Percentiles rank a stretch among this genome's conserved stretches.
phyloP scores from a whole-genome alignment of 2,888 invertebrate species.

The Aphodius sticticus region DNA sequence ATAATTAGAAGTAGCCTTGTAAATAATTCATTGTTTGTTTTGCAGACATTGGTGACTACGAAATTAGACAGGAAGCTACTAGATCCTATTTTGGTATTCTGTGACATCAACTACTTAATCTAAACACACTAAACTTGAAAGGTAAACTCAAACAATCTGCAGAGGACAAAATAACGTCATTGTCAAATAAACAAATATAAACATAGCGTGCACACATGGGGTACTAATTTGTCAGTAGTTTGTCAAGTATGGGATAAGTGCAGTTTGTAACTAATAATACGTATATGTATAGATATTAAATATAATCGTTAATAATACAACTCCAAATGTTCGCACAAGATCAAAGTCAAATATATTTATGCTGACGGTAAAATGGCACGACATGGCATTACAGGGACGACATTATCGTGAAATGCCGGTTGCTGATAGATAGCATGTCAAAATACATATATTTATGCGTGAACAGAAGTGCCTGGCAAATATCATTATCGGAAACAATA shows the following conservation, averaged over 20 bases:
- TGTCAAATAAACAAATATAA: not conserved
- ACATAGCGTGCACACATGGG: not conserved
- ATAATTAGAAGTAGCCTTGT: too few species aligned
- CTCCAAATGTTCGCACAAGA: not conserved
- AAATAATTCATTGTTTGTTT: too few species aligned
- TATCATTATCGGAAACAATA: constrained; percentile 4
- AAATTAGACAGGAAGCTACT: not conserved
- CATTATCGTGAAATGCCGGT: not conserved
- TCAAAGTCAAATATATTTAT: not conserved
- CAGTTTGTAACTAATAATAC: not conserved
- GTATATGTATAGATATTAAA: not conserved
- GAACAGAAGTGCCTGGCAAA: not conserved
- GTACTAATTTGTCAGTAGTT: not conserved
- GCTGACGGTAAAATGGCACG: not conserved
- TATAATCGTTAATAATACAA: not conserved
- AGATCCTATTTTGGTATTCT: too few species aligned
- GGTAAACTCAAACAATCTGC: too few species aligned
- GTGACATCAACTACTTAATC: too few species aligned
- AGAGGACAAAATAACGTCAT: too few species aligned
- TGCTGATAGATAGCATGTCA: not conserved
- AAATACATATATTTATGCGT: constrained; percentile 4
- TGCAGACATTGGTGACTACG: not conserved
- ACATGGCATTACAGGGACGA: not conserved
- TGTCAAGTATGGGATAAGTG: not conserved
- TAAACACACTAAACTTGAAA: not conserved